Base-by-base conservation (phyloP, 2,888 invertebrate genomes). In the Drosophila demipolita region DNA sequence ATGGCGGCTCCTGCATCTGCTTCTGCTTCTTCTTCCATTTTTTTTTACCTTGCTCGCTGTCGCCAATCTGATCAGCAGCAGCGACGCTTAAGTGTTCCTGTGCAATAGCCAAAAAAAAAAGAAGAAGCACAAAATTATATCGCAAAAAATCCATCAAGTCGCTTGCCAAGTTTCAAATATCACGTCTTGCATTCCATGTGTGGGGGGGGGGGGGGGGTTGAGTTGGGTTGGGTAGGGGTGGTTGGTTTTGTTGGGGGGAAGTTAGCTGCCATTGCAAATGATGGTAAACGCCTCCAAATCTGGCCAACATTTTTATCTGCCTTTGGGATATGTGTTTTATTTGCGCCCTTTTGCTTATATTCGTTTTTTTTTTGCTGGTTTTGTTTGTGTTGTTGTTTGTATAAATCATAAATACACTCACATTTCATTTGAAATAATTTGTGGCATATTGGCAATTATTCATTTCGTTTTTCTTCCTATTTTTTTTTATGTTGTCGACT, bases 371-470 rank as follows among this genome's bases (percentile, higher is more conserved):
- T 40, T 42, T 38, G 54, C 33, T 52, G 40, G 58, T 79, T 40
- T 50, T 40, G 57, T 35, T 52, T 38, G 50, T 40, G 45, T 52
- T 61, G 42, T 35, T 40, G 53, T 36, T 53, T 45, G 60, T 78
- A 87, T 87, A 87, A 87, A 87, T 87, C 87, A 90, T 87, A 87
- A 90, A 90, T 89, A 89, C 75, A 88, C 89, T 90, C 90, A 89
- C 89, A 90, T 87, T 89, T 90, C 79, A 87, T 90, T 89, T 90
- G 85, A 81, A 88, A 89, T 87, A 84, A 87, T 89, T 87, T 90
- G 85, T 89, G 90, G 89, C 88, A 90, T 89, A 89, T 88, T 88
- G 90, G 90, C 90, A 88, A 88, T 88, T 90, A 90, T 90, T 87
- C 89, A 90, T 90, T 89, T 90, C 84, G 89, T 79, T 79, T 55